phyloP scores from a whole-genome alignment of 2,888 invertebrate genomes.

The Allygus modestus region DNA sequence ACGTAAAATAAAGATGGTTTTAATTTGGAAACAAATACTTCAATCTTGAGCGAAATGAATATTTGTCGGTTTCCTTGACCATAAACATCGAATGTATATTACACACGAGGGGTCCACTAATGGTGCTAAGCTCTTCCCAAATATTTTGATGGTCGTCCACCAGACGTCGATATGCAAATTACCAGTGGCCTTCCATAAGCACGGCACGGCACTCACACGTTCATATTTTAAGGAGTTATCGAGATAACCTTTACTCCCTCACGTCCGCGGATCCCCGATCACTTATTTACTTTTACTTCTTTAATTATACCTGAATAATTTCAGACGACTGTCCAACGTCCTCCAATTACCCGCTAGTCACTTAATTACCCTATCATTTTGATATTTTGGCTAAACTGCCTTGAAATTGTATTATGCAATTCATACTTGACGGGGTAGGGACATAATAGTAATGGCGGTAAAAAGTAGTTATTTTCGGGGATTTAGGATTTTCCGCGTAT shows the following conservation, averaged over 20 bases:
- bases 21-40: too few relatives aligned
- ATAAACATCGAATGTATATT: too few relatives aligned
- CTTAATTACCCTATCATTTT: slow-evolving; percentile 24
- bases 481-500: too few relatives aligned
- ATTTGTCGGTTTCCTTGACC: too few relatives aligned
- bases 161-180: slow-evolving; percentile 39
- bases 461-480: too few relatives aligned
- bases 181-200: not conserved
- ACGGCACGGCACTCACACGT: slow-evolving; percentile 7
- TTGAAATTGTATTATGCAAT: slow-evolving; percentile 20
- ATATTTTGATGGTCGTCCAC: not conserved
- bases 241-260: slow-evolving; percentile 20
- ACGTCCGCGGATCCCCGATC: slow-evolving; percentile 12
- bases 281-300: slow-evolving; percentile 44
- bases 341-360: not conserved
- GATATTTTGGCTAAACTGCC: not conserved
- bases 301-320: slow-evolving; percentile 26
- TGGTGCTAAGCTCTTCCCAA: not conserved
- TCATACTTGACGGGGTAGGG: not conserved
- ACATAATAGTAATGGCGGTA: too few relatives aligned
- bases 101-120: too few relatives aligned
- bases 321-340: not conserved
- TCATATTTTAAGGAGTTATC: slow-evolving; percentile 18
- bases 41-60: too few relatives aligned
- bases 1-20: too few relatives aligned